Conservation (phyloP, 2,797 vertebrate genomes). For the Sparidentex hasta region DNA sequence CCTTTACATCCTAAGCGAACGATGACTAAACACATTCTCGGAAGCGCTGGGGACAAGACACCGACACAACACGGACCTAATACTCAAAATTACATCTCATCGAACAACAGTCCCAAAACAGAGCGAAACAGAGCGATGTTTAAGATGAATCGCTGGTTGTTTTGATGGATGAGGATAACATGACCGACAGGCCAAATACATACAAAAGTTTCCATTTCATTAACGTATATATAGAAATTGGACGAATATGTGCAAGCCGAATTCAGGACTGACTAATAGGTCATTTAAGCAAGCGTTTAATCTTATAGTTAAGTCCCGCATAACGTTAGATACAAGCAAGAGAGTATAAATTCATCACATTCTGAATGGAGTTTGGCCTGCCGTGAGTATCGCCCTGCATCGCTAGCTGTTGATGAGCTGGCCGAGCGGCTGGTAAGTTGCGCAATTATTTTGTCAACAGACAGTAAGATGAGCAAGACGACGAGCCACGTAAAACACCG, state of each 20-base stretch:
- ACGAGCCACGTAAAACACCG: background rate
- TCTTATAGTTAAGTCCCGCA: background rate
- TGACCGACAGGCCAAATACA: constrained; percentile 27
- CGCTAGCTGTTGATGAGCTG: constrained; percentile 1
- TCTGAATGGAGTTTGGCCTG: constrained; percentile 1
- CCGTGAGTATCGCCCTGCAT: background rate
- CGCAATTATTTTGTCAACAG: background rate
- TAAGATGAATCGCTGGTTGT: background rate
- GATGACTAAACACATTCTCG: background rate
- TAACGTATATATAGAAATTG: rapidly evolving
- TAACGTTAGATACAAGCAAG: rapidly evolving
- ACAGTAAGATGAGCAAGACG: background rate
- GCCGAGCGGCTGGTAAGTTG: background rate
- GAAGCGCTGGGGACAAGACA: rapidly evolving
- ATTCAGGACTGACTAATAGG: rapidly evolving
- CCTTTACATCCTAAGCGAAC: background rate
- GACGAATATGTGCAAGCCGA: background rate
- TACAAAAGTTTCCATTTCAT: background rate
- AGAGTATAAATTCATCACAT: rapidly evolving
- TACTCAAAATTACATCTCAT: background rate
- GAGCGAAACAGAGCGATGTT: rapidly evolving
- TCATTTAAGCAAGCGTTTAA: rapidly evolving
- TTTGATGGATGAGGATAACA: background rate
- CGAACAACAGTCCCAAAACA: background rate
- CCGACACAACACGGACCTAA: background rate